phyloP scores from a whole-genome alignment of 2,113 vertebrate species.

The Cheilinus undulatus region DNA sequence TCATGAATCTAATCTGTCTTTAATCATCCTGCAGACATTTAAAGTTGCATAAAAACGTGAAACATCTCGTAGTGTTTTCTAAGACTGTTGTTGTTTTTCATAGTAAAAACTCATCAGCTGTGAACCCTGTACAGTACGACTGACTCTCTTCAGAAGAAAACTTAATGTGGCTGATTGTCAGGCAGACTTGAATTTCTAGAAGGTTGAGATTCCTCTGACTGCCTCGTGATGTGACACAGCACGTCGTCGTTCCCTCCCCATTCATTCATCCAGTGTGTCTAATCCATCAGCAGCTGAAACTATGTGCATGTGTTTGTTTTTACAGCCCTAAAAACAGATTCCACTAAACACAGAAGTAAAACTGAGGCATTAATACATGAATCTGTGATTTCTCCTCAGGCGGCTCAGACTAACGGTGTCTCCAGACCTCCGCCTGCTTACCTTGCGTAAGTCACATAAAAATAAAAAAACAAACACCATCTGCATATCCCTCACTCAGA shows the following conservation, averaged over 20 bases:
- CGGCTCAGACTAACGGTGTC: conserved; percentile 86
- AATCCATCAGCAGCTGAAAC: background rate
- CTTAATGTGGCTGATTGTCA: background rate
- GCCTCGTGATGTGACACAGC: conserved; percentile 32
- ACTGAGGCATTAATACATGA: background rate
- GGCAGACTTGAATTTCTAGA: conserved; percentile 64
- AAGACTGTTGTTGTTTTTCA: background rate
- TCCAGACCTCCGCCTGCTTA: conserved; percentile 87
- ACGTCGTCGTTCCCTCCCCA: conserved; percentile 9
- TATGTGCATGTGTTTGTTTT: background rate
- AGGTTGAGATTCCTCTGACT: conserved; percentile 53
- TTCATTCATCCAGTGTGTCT: background rate
- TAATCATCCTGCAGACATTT: no score
- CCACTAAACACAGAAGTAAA: background rate
- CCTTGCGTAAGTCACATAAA: conserved; percentile 84
- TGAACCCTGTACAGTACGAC: background rate
- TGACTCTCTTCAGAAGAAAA: background rate
- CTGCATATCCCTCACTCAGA: background rate
- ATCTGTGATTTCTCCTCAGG: conserved; percentile 78
- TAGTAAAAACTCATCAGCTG: background rate
- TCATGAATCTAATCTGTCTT: no score
- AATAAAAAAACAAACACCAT: background rate
- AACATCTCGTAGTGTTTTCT: no score
- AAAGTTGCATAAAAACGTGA: no score
- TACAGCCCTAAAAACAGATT: background rate